Percentiles rank a stretch among this genome's conserved stretches.
Conservation (phyloP, 2,797 vertebrate genomes). For the Silurus aristotelis region DNA sequence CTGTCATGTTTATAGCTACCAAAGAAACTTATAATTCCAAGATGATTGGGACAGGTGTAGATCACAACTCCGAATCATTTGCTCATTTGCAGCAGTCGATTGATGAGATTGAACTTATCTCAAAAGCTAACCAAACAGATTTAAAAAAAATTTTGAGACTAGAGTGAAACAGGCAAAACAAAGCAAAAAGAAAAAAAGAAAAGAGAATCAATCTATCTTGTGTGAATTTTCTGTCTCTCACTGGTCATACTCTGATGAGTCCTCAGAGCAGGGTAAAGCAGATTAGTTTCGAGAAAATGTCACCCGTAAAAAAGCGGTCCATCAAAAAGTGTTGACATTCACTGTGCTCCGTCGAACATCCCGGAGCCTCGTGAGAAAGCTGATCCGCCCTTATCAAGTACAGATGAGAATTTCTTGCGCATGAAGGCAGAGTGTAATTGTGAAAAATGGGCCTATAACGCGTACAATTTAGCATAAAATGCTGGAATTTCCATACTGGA, state of each 20-base stretch:
- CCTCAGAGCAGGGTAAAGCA: constrained; percentile 21
- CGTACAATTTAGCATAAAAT: constrained; percentile 21
- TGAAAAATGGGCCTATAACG: constrained; percentile 41
- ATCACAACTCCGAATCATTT: background rate
- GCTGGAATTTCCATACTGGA: constrained; percentile 22
- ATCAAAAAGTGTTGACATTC: constrained; percentile 50
- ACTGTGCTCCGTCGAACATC: constrained; percentile 11
- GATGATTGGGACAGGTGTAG: background rate
- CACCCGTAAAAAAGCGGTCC: constrained; percentile 46
- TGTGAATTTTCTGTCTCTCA: constrained; percentile 9
- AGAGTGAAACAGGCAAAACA: constrained; percentile 6
- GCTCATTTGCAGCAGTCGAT: background rate
- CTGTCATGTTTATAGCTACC: background rate
- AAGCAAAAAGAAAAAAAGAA: background rate
- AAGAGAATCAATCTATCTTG: background rate
- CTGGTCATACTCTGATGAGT: constrained; percentile 34
- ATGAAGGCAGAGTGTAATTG: constrained; percentile 31
- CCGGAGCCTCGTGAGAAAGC: constrained; percentile 18
- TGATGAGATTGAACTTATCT: background rate
- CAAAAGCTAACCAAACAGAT: background rate
- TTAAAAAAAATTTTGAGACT: background rate
- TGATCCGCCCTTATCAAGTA: constrained; percentile 31
- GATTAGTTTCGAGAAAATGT: constrained; percentile 55
- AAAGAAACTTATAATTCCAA: background rate
- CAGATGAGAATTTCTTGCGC: constrained; percentile 17